phyloP scores from a whole-genome alignment of 2,113 vertebrate species.

The Stomatorhinus ivindoensis region DNA sequence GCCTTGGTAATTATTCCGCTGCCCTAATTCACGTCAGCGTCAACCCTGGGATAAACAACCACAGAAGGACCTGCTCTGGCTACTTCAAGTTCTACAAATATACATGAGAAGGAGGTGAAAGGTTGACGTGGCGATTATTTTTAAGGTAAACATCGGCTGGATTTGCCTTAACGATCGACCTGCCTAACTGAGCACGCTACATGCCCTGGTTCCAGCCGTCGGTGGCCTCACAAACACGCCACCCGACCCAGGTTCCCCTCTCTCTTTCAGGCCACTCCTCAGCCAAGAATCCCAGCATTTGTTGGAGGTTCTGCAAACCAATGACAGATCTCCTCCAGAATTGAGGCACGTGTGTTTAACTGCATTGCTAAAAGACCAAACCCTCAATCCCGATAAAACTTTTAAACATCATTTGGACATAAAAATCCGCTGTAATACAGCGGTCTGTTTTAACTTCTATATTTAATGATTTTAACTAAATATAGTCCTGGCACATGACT shows the following conservation, averaged over 20 bases:
- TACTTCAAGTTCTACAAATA: not conserved
- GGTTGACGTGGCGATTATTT: not conserved
- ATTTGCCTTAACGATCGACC: not conserved
- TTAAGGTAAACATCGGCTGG: not conserved
- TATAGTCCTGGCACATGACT: not conserved
- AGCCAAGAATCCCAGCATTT: not conserved
- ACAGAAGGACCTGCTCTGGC: not conserved
- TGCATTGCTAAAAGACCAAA: not conserved
- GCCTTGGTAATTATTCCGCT: not conserved
- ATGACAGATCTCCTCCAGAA: not conserved
- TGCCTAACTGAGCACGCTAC: not conserved
- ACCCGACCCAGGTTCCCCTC: not conserved
- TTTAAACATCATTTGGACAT: not conserved
- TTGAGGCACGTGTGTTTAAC: not conserved
- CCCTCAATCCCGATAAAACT: not conserved
- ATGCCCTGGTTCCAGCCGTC: not conserved
- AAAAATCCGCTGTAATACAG: not conserved
- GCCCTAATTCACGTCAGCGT: not conserved
- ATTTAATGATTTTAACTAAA: not conserved
- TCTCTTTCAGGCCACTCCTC: not conserved
- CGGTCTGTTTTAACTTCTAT: not conserved
- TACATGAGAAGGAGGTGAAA: not conserved
- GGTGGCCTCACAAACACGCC: not conserved
- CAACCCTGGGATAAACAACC: not conserved
- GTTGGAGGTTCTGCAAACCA: not conserved